Evolutionary conservation across 53 echinoderm and acorn worm genomes (phyloP).

Genomic region (Luidia sarsii): DNA sequence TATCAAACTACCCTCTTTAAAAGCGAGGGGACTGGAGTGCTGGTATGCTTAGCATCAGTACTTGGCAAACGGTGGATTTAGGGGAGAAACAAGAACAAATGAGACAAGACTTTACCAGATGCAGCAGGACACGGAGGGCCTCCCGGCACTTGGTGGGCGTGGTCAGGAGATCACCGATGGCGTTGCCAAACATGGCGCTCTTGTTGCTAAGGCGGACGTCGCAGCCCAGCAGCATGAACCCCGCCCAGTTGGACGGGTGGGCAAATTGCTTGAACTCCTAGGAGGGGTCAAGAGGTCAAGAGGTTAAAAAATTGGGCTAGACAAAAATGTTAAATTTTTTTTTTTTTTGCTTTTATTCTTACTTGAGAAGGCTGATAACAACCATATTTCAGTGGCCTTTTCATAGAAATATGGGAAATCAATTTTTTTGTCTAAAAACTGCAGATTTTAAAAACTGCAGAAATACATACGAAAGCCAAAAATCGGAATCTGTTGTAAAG

Average conservation of each 20-base stretch:
- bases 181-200: conserved; percentile 99
- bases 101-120: conserved; percentile 98
- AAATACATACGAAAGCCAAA: no score
- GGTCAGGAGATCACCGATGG: conserved; percentile 87
- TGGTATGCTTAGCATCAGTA: no score
- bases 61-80: not conserved
- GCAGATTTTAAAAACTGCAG: no score
- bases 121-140: conserved; percentile 91
- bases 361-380: no score
- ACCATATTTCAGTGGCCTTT: no score
- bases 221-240: conserved; percentile 88
- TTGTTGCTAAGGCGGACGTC: conserved; percentile 96
- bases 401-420: no score
- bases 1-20: no score
- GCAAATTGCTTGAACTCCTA: conserved; percentile 78
- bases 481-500: no score
- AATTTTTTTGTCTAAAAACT: no score
- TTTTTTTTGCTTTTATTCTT: no score
- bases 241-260: conserved; percentile 97
- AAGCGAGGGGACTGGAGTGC: no score
- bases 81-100: not conserved
- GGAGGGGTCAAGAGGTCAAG: not conserved
- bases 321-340: no score
- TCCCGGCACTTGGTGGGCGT: conserved; percentile 94
- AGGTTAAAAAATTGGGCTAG: not conserved